A percentile compares a stretch with the other conserved stretches of the same genome.
Evolutionary conservation across 2,113 vertebrate genomes (phyloP).

Genomic region (Herpailurus yagouaroundi): DNA sequence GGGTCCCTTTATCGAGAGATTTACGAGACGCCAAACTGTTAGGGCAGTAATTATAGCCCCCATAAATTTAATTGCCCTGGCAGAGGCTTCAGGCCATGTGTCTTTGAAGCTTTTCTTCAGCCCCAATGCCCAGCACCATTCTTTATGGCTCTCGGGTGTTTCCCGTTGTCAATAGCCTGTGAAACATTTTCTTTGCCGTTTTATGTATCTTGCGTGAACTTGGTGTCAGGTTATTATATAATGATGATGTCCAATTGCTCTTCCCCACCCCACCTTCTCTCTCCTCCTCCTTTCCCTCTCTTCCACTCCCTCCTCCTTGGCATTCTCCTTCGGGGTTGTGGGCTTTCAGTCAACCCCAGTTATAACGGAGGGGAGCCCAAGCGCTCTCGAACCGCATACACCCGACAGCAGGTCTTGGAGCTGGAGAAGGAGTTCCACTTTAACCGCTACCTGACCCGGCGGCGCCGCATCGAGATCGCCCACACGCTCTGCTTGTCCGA

Average conservation of each 20-base stretch:
- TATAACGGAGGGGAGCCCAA: slow-evolving; percentile 98
- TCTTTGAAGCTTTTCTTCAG: slow-evolving; percentile 95
- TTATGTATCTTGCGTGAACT: slow-evolving; percentile 89
- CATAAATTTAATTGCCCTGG: slow-evolving; percentile 99
- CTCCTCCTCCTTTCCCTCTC: slow-evolving; percentile 64
- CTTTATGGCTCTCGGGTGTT: slow-evolving; percentile 90
- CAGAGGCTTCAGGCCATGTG: slow-evolving; percentile 93
- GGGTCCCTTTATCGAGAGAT: slow-evolving; percentile 92
- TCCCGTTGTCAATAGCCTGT: slow-evolving; percentile 87
- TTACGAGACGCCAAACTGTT: slow-evolving; percentile 96
- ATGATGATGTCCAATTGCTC: slow-evolving; percentile 93
- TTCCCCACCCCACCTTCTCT: slow-evolving; percentile 77
- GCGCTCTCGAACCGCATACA: slow-evolving; percentile 99
- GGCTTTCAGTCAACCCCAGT: slow-evolving; percentile 94
- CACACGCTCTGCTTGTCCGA: slow-evolving; percentile 98
- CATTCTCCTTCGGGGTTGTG: slow-evolving; percentile 69
- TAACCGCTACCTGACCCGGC: slow-evolving; percentile 99
- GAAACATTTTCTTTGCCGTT: slow-evolving; percentile 89
- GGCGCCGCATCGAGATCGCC: slow-evolving; percentile 98
- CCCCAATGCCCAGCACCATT: slow-evolving; percentile 92
- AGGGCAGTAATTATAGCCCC: slow-evolving; percentile 98
- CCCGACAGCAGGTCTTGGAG: slow-evolving; percentile 99
- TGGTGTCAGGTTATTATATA: slow-evolving; percentile 90
- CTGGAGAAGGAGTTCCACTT: slow-evolving; percentile 99
- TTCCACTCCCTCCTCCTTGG: slow-evolving; percentile 61